Evolutionary conservation across 1,140 invertebrate genomes (phyloP), one percentile per base, ranked within the genome.

Genomic region (Cheumatopsyche charites): DNA sequence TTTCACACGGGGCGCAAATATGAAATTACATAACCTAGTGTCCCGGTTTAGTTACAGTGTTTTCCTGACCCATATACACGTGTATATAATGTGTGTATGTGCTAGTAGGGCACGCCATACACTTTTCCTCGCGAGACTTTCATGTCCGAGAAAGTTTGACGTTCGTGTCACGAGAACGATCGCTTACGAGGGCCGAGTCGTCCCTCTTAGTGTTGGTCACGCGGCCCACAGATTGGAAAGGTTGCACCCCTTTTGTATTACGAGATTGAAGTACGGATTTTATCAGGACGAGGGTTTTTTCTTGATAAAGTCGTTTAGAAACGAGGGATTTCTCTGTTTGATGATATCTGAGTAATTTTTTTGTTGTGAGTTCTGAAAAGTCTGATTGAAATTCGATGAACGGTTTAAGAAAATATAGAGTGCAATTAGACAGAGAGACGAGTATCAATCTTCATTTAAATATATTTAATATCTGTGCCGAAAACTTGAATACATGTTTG

Each of bases 71-170:
- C 45, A 62, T 68, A 73, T 75, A 23, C 69, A 55, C 21, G 17
- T n/a, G n/a, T n/a, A n/a, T n/a, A n/a, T n/a, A n/a, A n/a, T n/a
- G n/a, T n/a, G n/a, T n/a, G n/a, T n/a, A n/a, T n/a, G n/a, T n/a
- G n/a, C n/a, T n/a, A n/a, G n/a, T n/a, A 1, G 5, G 13, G 49
- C 74, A 75, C 74, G 74, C 74, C 68, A 75, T 71, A 66, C 67
- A 66, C 67, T 73, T 75, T 75, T 68, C 70, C 67, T 68, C 21
- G 26, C 1, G 3, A 47, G 15, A 47, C 43, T 65, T 75, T 72
- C 73, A 70, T 72, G 70, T 75, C 73, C 47, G 36, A 26, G 52
- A 36, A 25, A 67, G 61, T 67, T 52, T 61, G 62, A 58, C 11
- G 15, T 36, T 61, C 67, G 41, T 67, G 74, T 73, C 74, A 75